These are phyloP conservation scores for Scolopax mira DNA, from an alignment of 2,113 vertebrate genomes.

Conservation along the genomic window DNA sequence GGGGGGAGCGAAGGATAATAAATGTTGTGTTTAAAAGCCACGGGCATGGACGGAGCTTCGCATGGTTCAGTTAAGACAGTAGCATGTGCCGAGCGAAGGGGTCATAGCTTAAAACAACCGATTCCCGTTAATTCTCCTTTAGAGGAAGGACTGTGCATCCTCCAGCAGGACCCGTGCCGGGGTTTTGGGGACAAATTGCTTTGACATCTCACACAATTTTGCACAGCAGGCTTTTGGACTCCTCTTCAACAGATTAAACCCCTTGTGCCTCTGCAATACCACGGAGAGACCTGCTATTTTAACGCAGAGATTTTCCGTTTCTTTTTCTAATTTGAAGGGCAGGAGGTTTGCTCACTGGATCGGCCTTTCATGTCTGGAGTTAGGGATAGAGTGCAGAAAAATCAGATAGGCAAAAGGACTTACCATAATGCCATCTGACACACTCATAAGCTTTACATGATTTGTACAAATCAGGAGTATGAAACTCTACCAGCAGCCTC, in stretches of 20 bases:
- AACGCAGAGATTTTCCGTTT: accelerated
- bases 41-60: constrained; percentile 51
- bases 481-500: background rate
- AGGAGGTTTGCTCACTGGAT: background rate
- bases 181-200: background rate
- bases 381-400: background rate
- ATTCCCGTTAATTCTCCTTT: background rate
- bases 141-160: background rate
- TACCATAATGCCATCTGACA: background rate
- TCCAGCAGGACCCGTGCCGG: background rate
- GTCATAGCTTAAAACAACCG: constrained; percentile 63
- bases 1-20: constrained; percentile 50
- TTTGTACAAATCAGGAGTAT: constrained; percentile 10
- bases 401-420: background rate
- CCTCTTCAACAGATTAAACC: background rate
- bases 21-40: constrained; percentile 68
- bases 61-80: constrained; percentile 64
- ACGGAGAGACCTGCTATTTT: background rate
- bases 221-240: background rate
- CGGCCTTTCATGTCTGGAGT: accelerated
- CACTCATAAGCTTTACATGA: background rate
- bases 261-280: background rate
- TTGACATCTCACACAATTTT: background rate
- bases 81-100: constrained; percentile 71
- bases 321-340: background rate